Evolutionary conservation across 2,113 vertebrate genomes (phyloP).

Genomic region (Acanthisitta chloris): DNA sequence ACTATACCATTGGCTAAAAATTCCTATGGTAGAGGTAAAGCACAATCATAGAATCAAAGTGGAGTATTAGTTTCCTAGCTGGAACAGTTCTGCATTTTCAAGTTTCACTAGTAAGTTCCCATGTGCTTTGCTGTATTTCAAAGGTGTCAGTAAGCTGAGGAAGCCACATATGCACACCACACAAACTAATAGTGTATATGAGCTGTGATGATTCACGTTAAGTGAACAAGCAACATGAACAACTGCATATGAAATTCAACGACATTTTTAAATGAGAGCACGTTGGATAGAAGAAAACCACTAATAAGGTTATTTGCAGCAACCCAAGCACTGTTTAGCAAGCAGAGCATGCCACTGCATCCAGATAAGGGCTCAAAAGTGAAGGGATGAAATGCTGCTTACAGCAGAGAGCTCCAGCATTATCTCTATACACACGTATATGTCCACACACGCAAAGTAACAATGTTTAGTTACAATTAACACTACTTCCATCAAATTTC

Average conservation of each 20-base stretch:
- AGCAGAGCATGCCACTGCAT: neutral
- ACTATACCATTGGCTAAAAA: neutral
- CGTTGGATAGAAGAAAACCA: neutral
- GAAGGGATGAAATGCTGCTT: neutral
- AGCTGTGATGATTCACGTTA: neutral
- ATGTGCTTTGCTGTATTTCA: neutral
- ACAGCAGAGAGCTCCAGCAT: neutral
- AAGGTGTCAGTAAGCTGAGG: neutral
- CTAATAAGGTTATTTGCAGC: neutral
- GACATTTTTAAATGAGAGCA: neutral
- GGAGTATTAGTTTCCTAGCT: neutral
- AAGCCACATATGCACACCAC: neutral
- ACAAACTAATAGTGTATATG: neutral
- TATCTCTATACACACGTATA: neutral
- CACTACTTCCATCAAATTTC: neutral
- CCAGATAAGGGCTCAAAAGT: neutral
- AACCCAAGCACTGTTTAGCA: neutral
- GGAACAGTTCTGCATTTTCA: neutral
- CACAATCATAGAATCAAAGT: accelerated
- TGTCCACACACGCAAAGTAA: neutral
- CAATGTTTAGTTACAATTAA: neutral
- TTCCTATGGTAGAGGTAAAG: neutral
- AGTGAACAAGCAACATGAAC: neutral
- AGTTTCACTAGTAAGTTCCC: neutral
- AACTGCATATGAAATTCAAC: neutral